Evolutionary conservation across 2,888 invertebrate genomes (phyloP), one percentile per base, ranked within the genome.

Genomic region (Drosophila subquinaria): DNA sequence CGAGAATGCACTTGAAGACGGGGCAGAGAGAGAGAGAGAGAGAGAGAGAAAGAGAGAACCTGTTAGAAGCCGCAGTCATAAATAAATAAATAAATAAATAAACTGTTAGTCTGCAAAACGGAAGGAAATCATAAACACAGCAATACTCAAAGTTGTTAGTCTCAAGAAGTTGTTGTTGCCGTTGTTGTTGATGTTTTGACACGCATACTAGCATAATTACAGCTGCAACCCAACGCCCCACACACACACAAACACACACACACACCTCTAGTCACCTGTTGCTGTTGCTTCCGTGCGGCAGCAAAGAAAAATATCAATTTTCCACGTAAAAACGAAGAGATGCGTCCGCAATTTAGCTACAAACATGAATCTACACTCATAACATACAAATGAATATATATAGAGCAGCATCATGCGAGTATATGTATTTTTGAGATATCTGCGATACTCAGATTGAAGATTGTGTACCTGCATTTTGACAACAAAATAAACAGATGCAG

Each of bases 81-180:
- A 82, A 83, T 72, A 81, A 81, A 81, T 73, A 79, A 74, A 79
- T 88, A 84, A 87, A 88, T 87, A 87, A 88, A 90, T 88, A 85
- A 90, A 85, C 89, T 83, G 89, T 87, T 90, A 83, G 76, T 67
- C 72, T 66, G 79, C 71, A 82, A 88, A 91, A 91, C 90, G 90
- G 90, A 90, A 90, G 90, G 91, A 91, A 90, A 91, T 91, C 91
- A 86, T 90, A 88, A 88, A 88, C 90, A 79, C 60, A 50, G 40
- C 50, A 50, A 40, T 42, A 51, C 40, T 40, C 35, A 11, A 40
- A 42, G 33, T 38, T 59, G 52, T 38, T 48, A 50, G 64, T 30
- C 61, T 43, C 56, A 56, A 56, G 56, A 43, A 43, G 63, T 63
- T 57, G 69, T 71, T n/a, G n/a, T n/a, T n/a, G n/a, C n/a, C 42